Evolutionary conservation across 1,140 invertebrate species (phyloP).

Genomic region (Drosophila pruinosa): DNA sequence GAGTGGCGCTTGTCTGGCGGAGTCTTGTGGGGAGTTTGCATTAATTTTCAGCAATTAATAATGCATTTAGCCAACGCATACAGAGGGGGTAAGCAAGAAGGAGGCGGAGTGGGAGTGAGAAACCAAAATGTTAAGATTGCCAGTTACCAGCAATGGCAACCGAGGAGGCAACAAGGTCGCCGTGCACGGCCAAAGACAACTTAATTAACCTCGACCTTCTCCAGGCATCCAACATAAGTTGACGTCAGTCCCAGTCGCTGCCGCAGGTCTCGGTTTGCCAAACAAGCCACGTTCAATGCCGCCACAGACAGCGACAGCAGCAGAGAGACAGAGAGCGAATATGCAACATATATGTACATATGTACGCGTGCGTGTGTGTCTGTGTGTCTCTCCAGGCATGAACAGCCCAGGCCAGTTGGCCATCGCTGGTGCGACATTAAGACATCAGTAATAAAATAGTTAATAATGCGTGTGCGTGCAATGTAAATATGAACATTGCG

Average conservation of each 20-base stretch:
- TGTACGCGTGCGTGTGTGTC: too few relatives aligned
- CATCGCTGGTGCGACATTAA: slow-evolving; percentile 69
- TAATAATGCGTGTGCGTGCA: slow-evolving; percentile 41
- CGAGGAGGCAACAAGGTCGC: slow-evolving; percentile 59
- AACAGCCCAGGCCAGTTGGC: slow-evolving; percentile 49
- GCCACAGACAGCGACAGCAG: too few relatives aligned
- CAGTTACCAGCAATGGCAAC: slow-evolving; percentile 33
- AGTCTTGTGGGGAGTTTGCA: slow-evolving; percentile 20
- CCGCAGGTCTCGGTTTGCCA: slow-evolving; percentile 19
- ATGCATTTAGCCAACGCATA: slow-evolving; percentile 48
- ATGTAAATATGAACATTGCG: slow-evolving; percentile 32
- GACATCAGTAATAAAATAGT: slow-evolving; percentile 69
- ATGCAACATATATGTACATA: too few relatives aligned
- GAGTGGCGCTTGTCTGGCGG: slow-evolving; percentile 12
- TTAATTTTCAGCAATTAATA: slow-evolving; percentile 65
- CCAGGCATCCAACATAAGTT: slow-evolving; percentile 42
- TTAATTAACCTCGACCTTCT: slow-evolving; percentile 82
- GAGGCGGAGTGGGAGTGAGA: neutral
- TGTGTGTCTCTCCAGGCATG: slow-evolving; percentile 25
- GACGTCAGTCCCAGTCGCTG: slow-evolving; percentile 57
- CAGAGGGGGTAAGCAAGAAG: neutral
- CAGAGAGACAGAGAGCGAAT: too few relatives aligned
- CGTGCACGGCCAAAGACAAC: slow-evolving; percentile 68
- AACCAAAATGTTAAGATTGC: slow-evolving; percentile 74
- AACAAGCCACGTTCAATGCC: slow-evolving; percentile 58